Evolutionary conservation across 2,888 invertebrate species (phyloP).

Genomic region (Venustoraphidia nigricollis): DNA sequence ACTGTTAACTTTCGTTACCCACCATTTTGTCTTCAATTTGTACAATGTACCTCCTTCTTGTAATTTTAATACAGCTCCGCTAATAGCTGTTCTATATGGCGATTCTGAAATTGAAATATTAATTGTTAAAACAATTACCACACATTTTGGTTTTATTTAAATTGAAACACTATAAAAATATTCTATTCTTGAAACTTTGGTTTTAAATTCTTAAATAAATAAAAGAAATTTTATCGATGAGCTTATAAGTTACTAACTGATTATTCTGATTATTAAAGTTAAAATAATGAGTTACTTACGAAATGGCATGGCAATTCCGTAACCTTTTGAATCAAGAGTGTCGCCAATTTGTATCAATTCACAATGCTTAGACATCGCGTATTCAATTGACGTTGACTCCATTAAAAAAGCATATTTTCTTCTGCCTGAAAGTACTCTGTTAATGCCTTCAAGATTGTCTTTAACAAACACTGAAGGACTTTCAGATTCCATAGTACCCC

Average conservation of each 20-base stretch:
- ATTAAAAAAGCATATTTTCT: slow-evolving; percentile 84
- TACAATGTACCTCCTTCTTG: slow-evolving; percentile 78
- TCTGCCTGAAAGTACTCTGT: slow-evolving; percentile 63
- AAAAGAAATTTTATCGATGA: too few species aligned
- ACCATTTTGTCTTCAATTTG: slow-evolving; percentile 80
- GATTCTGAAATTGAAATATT: slow-evolving; percentile 35
- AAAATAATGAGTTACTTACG: slow-evolving; percentile 39
- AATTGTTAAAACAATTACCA: too few species aligned
- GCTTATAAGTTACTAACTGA: too few species aligned
- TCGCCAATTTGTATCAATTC: slow-evolving; percentile 70
- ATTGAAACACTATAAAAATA: too few species aligned
- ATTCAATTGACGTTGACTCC: slow-evolving; percentile 93
- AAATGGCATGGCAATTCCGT: slow-evolving; percentile 82
- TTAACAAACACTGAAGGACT: slow-evolving; percentile 69
- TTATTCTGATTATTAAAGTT: too few species aligned
- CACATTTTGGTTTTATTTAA: too few species aligned
- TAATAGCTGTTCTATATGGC: slow-evolving; percentile 63
- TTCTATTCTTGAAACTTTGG: too few species aligned
- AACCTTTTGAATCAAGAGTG: slow-evolving; percentile 78
- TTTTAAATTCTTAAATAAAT: too few species aligned
- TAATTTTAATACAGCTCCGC: slow-evolving; percentile 73
- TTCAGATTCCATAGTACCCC: slow-evolving; percentile 77
- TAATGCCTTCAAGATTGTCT: slow-evolving; percentile 74
- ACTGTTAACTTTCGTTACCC: slow-evolving; percentile 51
- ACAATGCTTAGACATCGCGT: slow-evolving; percentile 73